These are phyloP conservation scores for Chesias legatella DNA, from an alignment of 2,888 invertebrate genomes.

Conservation along the genomic window DNA sequence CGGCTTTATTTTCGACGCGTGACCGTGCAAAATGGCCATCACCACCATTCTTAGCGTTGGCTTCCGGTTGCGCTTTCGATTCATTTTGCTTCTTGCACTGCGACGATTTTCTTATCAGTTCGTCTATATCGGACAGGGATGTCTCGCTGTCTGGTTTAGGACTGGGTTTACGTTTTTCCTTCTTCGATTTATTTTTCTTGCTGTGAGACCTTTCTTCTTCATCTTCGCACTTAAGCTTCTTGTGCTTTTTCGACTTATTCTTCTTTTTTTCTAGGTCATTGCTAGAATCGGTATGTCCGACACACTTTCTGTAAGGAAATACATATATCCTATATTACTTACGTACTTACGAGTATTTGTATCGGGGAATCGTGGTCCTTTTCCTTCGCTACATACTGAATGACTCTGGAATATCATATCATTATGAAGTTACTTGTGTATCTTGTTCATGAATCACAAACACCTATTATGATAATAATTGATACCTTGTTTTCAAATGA, in stretches of 20 bases:
- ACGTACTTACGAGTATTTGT: conserved; percentile 46
- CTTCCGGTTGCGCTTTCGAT: conserved; percentile 34
- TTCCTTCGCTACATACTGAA: conserved; percentile 44
- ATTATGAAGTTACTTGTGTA: conserved; percentile 14
- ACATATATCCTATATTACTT: too few species aligned
- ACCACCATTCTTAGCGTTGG: conserved; percentile 53
- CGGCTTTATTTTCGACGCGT: conserved; percentile 21
- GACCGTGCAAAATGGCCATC: conserved; percentile 28
- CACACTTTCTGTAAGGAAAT: conserved; percentile 20
- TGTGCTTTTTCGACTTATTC: conserved; percentile 81
- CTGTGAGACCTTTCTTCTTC: conserved; percentile 69
- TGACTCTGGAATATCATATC: conserved; percentile 49
- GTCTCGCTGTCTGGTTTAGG: conserved; percentile 62
- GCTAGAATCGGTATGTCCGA: conserved; percentile 11
- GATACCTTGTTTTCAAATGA: conserved; percentile 31
- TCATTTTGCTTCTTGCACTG: conserved; percentile 42
- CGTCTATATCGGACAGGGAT: conserved; percentile 62
- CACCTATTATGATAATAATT: not conserved
- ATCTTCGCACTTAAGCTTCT: conserved; percentile 84
- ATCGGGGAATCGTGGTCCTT: conserved; percentile 25
- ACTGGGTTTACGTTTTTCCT: conserved; percentile 75
- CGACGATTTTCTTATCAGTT: conserved; percentile 60
- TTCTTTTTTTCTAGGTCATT: conserved; percentile 65
- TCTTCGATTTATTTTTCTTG: conserved; percentile 79
- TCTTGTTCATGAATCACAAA: not conserved